A percentile compares a stretch with the other conserved stretches of the same genome.
phyloP scores from a whole-genome alignment of 2,797 vertebrate genomes.

The Rousettus madagascariensis region DNA sequence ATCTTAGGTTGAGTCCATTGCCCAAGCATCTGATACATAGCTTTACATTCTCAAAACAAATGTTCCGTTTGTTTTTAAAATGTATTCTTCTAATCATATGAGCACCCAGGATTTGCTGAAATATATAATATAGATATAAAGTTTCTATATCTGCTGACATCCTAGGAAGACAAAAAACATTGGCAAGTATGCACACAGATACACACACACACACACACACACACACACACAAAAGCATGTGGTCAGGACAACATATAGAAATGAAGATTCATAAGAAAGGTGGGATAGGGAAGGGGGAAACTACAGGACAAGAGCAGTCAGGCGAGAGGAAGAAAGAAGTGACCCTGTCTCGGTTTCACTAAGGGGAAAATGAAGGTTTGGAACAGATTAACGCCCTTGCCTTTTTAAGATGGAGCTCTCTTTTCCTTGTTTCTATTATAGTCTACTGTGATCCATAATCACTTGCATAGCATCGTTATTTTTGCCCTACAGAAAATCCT shows the following conservation, averaged over 20 bases:
- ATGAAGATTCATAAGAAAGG: background rate
- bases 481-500: background rate
- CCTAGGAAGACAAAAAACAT: background rate
- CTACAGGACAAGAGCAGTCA: background rate
- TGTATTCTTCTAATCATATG: background rate
- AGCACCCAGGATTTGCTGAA: background rate
- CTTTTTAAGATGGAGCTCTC: background rate
- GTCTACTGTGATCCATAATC: background rate
- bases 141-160: background rate
- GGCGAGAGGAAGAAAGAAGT: background rate
- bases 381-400: background rate
- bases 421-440: background rate
- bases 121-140: background rate
- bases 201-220: background rate
- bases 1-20: background rate
- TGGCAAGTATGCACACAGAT: background rate
- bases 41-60: background rate
- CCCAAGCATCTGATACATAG: background rate
- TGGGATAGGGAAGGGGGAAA: rapidly evolving
- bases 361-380: background rate
- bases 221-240: background rate
- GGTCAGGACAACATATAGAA: background rate
- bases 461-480: background rate
- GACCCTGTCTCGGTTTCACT: background rate
- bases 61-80: conserved; percentile 1